Evolutionary conservation across 2,888 invertebrate genomes (phyloP).

Genomic region (Eupelmus urozonus): DNA sequence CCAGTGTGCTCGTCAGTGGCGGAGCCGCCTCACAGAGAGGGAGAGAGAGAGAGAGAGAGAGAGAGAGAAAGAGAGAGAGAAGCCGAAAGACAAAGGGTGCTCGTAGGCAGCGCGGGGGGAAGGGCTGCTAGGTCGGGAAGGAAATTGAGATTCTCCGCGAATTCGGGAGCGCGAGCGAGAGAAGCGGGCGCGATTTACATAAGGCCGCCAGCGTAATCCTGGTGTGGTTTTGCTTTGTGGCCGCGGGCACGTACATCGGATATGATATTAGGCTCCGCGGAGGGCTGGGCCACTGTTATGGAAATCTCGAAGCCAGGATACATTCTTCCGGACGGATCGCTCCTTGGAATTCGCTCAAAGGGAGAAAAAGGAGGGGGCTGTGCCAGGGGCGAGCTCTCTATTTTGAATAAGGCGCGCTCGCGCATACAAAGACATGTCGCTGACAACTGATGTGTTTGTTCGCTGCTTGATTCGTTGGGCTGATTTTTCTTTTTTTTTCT

Average conservation of each 20-base stretch:
- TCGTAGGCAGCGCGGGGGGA: too few relatives aligned
- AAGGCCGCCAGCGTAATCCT: constrained; percentile 57
- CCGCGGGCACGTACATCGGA: constrained; percentile 61
- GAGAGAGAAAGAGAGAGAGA: constrained; percentile 28
- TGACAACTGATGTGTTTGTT: neutral
- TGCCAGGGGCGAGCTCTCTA: neutral
- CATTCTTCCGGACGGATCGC: constrained; percentile 63
- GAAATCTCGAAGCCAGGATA: constrained; percentile 62
- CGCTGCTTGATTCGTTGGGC: neutral
- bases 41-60: constrained; percentile 7
- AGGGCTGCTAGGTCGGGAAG: constrained; percentile 42
- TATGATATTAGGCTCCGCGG: constrained; percentile 62
- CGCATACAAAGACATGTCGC: neutral
- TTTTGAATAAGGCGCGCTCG: constrained; percentile 11
- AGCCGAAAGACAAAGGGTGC: constrained; percentile 24
- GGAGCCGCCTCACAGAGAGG: neutral
- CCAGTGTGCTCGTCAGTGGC: neutral
- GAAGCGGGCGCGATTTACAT: constrained; percentile 64
- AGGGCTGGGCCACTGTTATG: constrained; percentile 59
- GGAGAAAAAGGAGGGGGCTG: neutral
- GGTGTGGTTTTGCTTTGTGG: constrained; percentile 63
- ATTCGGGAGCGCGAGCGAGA: constrained; percentile 60
- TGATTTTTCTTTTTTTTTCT: too few relatives aligned
- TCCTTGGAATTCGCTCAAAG: constrained; percentile 57
- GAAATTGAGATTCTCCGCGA: constrained; percentile 66